phyloP scores from a whole-genome alignment of 2,888 invertebrate genomes.

The Melipona beecheii region DNA sequence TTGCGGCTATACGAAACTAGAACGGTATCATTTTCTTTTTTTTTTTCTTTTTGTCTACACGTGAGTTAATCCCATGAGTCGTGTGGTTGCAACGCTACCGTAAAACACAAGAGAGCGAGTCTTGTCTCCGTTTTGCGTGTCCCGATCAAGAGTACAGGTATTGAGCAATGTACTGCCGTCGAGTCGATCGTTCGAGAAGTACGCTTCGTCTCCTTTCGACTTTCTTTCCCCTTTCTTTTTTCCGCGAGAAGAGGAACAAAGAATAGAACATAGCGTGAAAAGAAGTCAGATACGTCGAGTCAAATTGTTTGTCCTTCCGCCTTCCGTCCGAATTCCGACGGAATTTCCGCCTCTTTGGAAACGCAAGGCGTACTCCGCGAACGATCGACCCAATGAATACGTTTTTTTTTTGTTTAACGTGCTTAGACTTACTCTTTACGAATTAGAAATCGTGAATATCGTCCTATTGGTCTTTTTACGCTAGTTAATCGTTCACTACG shows the following conservation, averaged over 20 bases:
- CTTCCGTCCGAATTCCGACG: neutral
- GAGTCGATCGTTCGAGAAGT: slow-evolving; percentile 41
- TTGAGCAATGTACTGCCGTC: slow-evolving; percentile 68
- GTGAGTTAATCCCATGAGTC: slow-evolving; percentile 53
- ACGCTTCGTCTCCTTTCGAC: neutral
- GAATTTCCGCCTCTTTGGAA: too few relatives aligned
- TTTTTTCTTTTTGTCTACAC: slow-evolving; percentile 39
- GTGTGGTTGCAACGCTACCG: slow-evolving; percentile 56
- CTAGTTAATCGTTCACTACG: slow-evolving; percentile 67
- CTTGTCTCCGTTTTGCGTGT: slow-evolving; percentile 50
- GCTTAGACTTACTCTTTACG: slow-evolving; percentile 66
- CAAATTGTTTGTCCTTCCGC: too few relatives aligned
- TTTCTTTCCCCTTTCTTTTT: too few relatives aligned
- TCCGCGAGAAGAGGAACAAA: neutral
- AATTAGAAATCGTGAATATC: slow-evolving; percentile 70
- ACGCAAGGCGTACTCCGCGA: slow-evolving; percentile 16
- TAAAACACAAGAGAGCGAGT: slow-evolving; percentile 52
- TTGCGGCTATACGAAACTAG: slow-evolving; percentile 55
- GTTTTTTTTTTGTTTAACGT: slow-evolving; percentile 37
- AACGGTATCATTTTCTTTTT: slow-evolving; percentile 36
- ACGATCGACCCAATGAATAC: slow-evolving; percentile 38
- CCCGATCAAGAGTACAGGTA: slow-evolving; percentile 56
- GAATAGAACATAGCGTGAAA: too few relatives aligned
- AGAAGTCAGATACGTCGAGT: neutral
- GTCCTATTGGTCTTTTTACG: slow-evolving; percentile 69